These are phyloP conservation scores for Octopus bimaculoides DNA, from an alignment of 1,140 invertebrate species.

Conservation along the genomic window DNA sequence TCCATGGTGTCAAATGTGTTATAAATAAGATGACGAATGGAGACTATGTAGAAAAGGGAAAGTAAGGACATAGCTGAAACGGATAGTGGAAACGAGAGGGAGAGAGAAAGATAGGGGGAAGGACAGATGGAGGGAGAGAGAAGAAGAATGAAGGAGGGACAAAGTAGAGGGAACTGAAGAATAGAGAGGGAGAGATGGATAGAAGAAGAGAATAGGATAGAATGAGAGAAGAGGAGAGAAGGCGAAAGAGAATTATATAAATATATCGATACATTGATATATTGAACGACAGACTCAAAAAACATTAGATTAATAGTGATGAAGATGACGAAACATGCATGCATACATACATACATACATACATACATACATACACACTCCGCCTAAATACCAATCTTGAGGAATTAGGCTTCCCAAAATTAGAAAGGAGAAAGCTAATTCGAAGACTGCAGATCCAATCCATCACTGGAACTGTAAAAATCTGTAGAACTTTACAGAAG, in stretches of 20 bases:
- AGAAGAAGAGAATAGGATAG: neutral
- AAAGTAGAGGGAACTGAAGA: too few relatives aligned
- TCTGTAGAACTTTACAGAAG: too few relatives aligned
- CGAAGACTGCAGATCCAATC: too few relatives aligned
- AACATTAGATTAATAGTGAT: neutral
- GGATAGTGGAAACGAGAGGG: neutral
- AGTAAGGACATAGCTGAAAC: too few relatives aligned
- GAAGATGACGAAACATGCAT: too few relatives aligned
- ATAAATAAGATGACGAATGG: too few relatives aligned
- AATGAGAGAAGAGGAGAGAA: neutral
- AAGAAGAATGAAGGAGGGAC: neutral
- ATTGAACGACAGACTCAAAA: neutral
- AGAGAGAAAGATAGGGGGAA: neutral
- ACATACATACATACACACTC: neutral
- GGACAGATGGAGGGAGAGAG: neutral
- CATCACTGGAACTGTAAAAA: too few relatives aligned
- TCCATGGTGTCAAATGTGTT: too few relatives aligned
- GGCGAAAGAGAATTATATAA: neutral
- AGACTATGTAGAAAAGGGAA: too few relatives aligned
- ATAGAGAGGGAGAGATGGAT: neutral
- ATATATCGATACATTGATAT: slow-evolving; percentile 1
- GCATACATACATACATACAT: neutral
- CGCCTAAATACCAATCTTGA: neutral
- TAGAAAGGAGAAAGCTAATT: too few relatives aligned
- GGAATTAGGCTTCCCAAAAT: too few relatives aligned